A percentile compares a stretch with the other conserved stretches of the same genome.
Evolutionary conservation across 2,888 invertebrate species (phyloP).

Genomic region (Synanthedon myopaeformis): DNA sequence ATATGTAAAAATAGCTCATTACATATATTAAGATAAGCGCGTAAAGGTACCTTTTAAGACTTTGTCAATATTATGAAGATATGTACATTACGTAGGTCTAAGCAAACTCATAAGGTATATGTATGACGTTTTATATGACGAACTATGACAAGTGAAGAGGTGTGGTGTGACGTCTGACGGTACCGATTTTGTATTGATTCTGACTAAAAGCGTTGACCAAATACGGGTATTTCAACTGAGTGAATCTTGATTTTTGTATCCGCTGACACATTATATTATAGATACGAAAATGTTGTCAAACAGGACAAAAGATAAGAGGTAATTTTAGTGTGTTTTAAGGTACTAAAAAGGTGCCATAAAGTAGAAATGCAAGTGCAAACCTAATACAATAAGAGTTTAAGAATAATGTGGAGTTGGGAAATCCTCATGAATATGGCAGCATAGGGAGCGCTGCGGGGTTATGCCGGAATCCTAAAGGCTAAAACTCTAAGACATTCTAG

Average conservation of each 20-base stretch:
- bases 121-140: conserved; percentile 3
- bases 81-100: background rate
- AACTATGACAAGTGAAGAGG: background rate
- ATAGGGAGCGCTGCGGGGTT: no score
- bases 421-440: no score
- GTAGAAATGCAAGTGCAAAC: no score
- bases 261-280: background rate
- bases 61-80: conserved; percentile 11
- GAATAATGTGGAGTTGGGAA: no score
- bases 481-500: no score
- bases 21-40: conserved; percentile 9
- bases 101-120: background rate
- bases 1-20: conserved; percentile 7
- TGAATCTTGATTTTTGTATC: background rate
- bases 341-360: no score
- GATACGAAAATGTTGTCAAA: background rate
- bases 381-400: no score
- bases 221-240: background rate
- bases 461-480: no score
- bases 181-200: background rate
- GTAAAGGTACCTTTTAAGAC: conserved; percentile 10
- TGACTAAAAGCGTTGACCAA: background rate
- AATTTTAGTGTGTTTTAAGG: no score
- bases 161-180: background rate
- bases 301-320: no score